These are phyloP conservation scores for Hylyphantes graminicola DNA, from an alignment of 1,140 invertebrate genomes.

Conservation along the genomic window DNA sequence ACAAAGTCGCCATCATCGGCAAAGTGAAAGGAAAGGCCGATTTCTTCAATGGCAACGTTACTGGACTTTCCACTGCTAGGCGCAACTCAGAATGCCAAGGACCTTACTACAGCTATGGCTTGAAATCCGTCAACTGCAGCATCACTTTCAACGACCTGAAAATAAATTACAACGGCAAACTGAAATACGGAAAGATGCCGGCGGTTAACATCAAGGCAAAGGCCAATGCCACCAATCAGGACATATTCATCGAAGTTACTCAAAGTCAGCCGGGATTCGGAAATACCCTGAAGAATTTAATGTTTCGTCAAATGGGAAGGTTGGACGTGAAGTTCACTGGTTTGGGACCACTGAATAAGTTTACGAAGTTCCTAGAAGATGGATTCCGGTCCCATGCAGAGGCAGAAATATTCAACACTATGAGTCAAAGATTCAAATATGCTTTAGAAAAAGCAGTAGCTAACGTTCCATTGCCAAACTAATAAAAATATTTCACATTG, in stretches of 20 bases:
- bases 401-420: conserved; percentile 39
- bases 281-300: conserved; percentile 26
- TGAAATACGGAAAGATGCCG: conserved; percentile 55
- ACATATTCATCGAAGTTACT: conserved; percentile 33
- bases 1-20: conserved; percentile 48
- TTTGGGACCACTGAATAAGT: conserved; percentile 45
- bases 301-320: conserved; percentile 28
- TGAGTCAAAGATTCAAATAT: conserved; percentile 47
- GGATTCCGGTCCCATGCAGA: conserved; percentile 16
- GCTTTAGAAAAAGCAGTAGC: conserved; percentile 33
- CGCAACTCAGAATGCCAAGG: conserved; percentile 40
- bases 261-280: neutral
- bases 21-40: conserved; percentile 53
- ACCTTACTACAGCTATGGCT: conserved; percentile 44
- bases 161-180: conserved; percentile 43
- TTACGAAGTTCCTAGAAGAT: conserved; percentile 29
- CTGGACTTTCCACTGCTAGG: conserved; percentile 20
- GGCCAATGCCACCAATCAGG: conserved; percentile 22
- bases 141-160: conserved; percentile 29
- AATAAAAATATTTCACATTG: neutral
- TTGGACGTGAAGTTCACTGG: conserved; percentile 15
- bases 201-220: conserved; percentile 43
- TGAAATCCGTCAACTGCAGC: conserved; percentile 46
- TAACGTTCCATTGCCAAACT: conserved; percentile 37
- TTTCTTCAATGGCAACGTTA: conserved; percentile 29